Base-by-base conservation (phyloP, 2,113 vertebrate genomes). In the Barnardius zonarius region DNA sequence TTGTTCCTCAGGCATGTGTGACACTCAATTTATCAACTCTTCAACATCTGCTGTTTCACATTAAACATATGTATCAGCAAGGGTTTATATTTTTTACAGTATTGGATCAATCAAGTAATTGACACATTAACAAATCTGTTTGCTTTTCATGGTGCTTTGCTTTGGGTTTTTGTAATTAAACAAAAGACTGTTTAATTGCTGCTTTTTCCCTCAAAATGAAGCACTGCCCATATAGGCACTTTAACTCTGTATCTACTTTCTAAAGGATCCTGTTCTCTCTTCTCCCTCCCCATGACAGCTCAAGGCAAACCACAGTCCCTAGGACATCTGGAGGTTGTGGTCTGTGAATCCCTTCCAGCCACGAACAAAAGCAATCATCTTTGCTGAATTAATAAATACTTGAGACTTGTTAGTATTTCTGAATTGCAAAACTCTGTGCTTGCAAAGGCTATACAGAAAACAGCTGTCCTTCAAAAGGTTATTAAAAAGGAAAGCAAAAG, bases 301-400 rank as follows among this genome's bases (percentile, higher is more conserved):
- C 76, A 67, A 92, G 72, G 61, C 46, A 95, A 93, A 72, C 52
- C 73, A 64, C 81, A 86, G 73, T 35, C 52, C 39, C 62, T 75
- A 28, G 61, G 81, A 86, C 81, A 91, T 92, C 77, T 90, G 84
- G 74, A 84, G 33, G 24, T 12, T 84, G 89, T 82, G 81, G 66
- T 72, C 20, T 84, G 48, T 25, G 14, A 39, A 81, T 61, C 76
- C 64, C 43, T 84, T 92, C 89, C 77, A 95, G 69, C 55, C 77
- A 75, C 0, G 17, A 96, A 84, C 64, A 86, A 91, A 84, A 89
- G 48, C 49, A 70, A 85, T 66, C 74, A 64, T 66, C 86, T 87
- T 69, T 92, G 59, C 62, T 63, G 66, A 93, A 93, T 73, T 91
- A 69, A 82, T 86, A 93, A 86, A 91, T 64, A 77, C 74, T 93